Evolutionary conservation across 2,888 invertebrate species (phyloP).

Genomic region (Monoplex corrugatus): DNA sequence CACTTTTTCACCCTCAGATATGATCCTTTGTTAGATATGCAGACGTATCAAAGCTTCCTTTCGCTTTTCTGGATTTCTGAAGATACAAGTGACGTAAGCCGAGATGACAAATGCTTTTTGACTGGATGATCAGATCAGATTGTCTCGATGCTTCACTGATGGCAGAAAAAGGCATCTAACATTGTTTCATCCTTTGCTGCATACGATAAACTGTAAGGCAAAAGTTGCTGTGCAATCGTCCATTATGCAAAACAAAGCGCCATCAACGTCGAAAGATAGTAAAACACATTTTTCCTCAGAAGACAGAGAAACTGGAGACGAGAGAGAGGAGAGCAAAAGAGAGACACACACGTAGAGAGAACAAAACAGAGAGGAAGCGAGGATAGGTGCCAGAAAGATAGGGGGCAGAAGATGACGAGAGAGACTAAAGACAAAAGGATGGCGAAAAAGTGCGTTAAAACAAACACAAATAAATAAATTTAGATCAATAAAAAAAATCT

Average conservation of each 20-base stretch:
- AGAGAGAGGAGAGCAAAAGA: background rate
- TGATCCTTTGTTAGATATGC: constrained; percentile 41
- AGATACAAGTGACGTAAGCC: constrained; percentile 24
- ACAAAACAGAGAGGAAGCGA: background rate
- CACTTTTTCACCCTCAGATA: constrained; percentile 30
- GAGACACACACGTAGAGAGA: background rate
- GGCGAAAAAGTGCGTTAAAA: too few species aligned
- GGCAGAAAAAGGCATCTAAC: constrained; percentile 23
- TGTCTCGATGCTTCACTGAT: background rate
- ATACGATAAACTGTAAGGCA: constrained; percentile 27
- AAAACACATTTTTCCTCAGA: constrained; percentile 15
- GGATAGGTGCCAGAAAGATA: background rate
- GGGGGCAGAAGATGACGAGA: too few species aligned
- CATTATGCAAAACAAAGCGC: constrained; percentile 26
- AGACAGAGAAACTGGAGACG: background rate
- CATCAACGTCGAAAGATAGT: constrained; percentile 28
- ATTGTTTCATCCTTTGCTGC: constrained; percentile 14
- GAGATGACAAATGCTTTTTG: constrained; percentile 40
- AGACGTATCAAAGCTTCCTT: constrained; percentile 44
- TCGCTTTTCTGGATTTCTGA: constrained; percentile 33
- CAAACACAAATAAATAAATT: too few species aligned
- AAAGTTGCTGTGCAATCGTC: background rate
- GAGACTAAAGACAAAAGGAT: too few species aligned
- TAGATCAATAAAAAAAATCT: too few species aligned
- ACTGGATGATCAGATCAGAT: constrained; percentile 38